A percentile compares a stretch with the other conserved stretches of the same genome.
These are phyloP conservation scores for Odiellus spinosus DNA, from an alignment of 2,888 invertebrate species.

Conservation along the genomic window DNA sequence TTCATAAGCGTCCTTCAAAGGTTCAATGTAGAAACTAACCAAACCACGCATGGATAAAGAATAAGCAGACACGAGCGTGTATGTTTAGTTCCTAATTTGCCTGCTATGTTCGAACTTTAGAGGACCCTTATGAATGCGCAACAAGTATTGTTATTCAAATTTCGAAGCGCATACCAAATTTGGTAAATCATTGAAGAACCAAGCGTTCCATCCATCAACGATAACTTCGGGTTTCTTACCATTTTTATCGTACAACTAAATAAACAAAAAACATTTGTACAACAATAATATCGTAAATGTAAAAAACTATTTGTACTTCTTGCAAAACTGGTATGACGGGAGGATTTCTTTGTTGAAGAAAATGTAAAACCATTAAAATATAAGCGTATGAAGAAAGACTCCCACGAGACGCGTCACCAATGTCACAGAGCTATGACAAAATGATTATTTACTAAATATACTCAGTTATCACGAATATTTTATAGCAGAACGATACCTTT, in stretches of 20 bases:
- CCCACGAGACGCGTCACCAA: conserved; percentile 43
- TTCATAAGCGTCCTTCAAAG: too few relatives aligned
- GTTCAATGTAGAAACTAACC: too few relatives aligned
- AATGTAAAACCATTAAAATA: conserved; percentile 41
- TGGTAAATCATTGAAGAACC: conserved; percentile 35
- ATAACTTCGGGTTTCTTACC: conserved; percentile 24
- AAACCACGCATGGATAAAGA: too few relatives aligned
- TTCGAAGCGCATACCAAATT: conserved; percentile 33
- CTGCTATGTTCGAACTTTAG: too few relatives aligned
- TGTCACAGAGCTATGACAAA: conserved; percentile 32
- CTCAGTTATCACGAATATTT: too few relatives aligned
- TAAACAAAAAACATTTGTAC: neutral
- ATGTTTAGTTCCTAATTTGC: too few relatives aligned
- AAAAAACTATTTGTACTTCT: too few relatives aligned
- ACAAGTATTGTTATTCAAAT: too few relatives aligned
- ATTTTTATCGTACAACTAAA: conserved; percentile 7
- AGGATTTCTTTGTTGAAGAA: conserved; percentile 38
- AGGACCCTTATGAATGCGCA: too few relatives aligned
- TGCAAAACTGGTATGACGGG: conserved; percentile 43
- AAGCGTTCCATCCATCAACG: conserved; percentile 40
- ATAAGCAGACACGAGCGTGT: too few relatives aligned
- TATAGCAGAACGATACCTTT: too few relatives aligned
- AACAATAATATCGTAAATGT: conserved; percentile 3
- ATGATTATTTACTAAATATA: too few relatives aligned
- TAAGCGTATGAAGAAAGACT: conserved; percentile 45